Base-by-base conservation (phyloP, 2,888 invertebrate genomes). In the Ophion ventricosus region DNA sequence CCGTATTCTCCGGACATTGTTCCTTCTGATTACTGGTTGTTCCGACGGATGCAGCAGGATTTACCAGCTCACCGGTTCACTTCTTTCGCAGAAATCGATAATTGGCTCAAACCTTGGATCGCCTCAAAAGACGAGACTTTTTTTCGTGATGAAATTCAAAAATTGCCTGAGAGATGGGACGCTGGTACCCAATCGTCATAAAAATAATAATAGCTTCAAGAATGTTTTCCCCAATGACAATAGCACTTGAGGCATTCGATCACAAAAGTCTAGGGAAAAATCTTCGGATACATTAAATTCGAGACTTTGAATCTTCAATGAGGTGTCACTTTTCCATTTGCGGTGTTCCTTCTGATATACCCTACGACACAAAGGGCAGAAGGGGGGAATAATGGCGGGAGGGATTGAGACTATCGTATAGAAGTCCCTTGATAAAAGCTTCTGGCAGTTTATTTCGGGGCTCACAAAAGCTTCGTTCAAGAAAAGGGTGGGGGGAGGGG, bases 391-490 rank as follows among this genome's bases (percentile, higher is more conserved):
- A 23, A 17, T 5, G 61, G 26, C 5, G 66, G 87, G 82, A 83
- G 80, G 81, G 87, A 88, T 87, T 86, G 84, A 49, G 69, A 74
- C 84, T 88, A 7, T 25, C 17, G 20, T 74, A 54, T 56, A 88
- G 87, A 88, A 89, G 89, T 89, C 90, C 90, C 90, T 91, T 89
- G 84, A 81, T 81, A 80, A 84, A 84, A 84, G 84, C 76, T 81
- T 81, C 80, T 74, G 64, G 73, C 78, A 84, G 81, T 84, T 80
- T 84, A 75, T 75, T 80, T 83, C 74, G 74, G 83, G 80, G 82
- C 76, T 80, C 73, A 85, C 86, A 87, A 87, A 86, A 88, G 87
- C 87, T 74, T 70, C 74, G 49, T 76, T 80, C 80, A 70, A 74
- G 75, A 79, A 80, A 83, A n/a, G n/a, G 70, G 79, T 10, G 49